phyloP scores from a whole-genome alignment of 2,797 vertebrate species.

The Lagorchestes hirsutus region DNA sequence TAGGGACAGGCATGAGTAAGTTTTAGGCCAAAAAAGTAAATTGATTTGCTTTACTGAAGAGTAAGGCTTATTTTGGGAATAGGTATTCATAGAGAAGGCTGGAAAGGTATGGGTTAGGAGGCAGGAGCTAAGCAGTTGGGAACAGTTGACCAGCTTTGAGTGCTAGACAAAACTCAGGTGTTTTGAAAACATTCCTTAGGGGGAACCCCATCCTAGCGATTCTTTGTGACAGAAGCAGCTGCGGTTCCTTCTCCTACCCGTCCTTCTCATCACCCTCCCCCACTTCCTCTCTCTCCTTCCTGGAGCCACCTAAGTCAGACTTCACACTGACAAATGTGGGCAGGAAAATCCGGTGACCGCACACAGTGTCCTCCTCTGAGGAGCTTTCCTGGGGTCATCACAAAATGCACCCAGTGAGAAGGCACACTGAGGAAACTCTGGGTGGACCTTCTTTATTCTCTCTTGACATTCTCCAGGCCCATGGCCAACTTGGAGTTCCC shows the following conservation, averaged over 20 bases:
- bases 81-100: not conserved
- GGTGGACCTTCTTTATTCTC: not conserved
- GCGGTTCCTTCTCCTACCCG: not conserved
- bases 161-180: not conserved
- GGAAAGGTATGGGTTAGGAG: not conserved
- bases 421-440: constrained; percentile 46
- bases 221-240: constrained; percentile 61
- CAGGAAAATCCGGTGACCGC: constrained; percentile 57
- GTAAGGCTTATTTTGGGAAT: not conserved
- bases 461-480: not conserved
- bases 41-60: not conserved
- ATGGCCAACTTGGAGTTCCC: not conserved
- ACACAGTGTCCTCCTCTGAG: constrained; percentile 70
- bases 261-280: constrained; percentile 28
- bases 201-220: constrained; percentile 53
- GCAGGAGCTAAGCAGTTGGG: not conserved
- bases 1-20: not conserved
- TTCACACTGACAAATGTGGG: constrained; percentile 39
- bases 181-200: constrained; percentile 51
- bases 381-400: constrained; percentile 65
- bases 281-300: constrained; percentile 52
- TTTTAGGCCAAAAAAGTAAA: not conserved
- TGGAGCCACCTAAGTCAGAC: constrained; percentile 12
- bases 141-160: not conserved
- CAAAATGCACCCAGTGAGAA: constrained; percentile 51